Conservation (phyloP, 2,113 vertebrate genomes). For the Misgurnus anguillicaudatus region DNA sequence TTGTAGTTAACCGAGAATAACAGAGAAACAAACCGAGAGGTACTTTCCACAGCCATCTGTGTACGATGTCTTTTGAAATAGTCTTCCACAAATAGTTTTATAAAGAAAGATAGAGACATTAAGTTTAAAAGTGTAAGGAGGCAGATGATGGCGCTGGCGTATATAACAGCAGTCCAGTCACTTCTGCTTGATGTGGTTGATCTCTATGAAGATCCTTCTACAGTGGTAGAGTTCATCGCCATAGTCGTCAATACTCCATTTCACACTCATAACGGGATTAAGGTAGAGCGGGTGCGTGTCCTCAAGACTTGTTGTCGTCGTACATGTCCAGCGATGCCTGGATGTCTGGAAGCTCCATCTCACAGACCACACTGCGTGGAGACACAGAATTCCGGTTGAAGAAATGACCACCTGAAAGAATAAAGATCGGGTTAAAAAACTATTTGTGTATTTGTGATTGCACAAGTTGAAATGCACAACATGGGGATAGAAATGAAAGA, state of each 20-base stretch:
- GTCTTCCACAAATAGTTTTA: slow-evolving; percentile 28
- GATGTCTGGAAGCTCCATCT: slow-evolving; percentile 89
- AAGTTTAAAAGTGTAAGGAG: slow-evolving; percentile 27
- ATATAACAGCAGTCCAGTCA: slow-evolving; percentile 6
- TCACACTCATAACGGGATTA: slow-evolving; percentile 14
- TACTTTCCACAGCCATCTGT: neutral
- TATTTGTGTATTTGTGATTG: neutral
- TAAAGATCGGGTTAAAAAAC: neutral
- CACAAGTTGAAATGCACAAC: neutral
- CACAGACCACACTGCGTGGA: slow-evolving; percentile 84
- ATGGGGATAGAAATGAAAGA: neutral
- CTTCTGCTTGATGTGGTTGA: slow-evolving; percentile 3
- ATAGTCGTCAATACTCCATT: slow-evolving; percentile 44
- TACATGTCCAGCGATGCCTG: slow-evolving; percentile 89
- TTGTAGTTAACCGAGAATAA: slow-evolving; percentile 7
- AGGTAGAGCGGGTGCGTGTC: slow-evolving; percentile 31
- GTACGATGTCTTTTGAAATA: slow-evolving; percentile 25
- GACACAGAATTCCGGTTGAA: slow-evolving; percentile 88
- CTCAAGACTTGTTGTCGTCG: slow-evolving; percentile 96
- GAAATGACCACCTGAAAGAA: slow-evolving; percentile 83
- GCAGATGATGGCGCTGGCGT: slow-evolving; percentile 11
- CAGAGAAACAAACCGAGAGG: slow-evolving; percentile 9
- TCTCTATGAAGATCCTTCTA: slow-evolving; percentile 9
- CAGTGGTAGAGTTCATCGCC: slow-evolving; percentile 30
- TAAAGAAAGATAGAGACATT: neutral